Evolutionary conservation across 2,113 vertebrate genomes (phyloP).

Genomic region (Eretmochelys imbricata): DNA sequence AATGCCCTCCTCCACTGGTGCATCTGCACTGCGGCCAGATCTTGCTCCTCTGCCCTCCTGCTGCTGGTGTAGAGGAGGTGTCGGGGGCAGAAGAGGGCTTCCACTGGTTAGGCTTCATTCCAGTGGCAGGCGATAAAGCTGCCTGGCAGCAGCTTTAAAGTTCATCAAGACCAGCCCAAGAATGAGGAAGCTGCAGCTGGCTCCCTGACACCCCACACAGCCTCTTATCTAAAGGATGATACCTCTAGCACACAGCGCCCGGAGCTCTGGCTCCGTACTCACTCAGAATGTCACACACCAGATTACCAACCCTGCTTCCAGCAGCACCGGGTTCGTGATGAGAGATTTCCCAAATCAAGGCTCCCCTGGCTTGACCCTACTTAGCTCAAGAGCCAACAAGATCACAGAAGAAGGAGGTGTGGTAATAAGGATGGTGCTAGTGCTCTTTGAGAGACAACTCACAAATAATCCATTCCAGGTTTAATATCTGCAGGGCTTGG

Average conservation of each 20-base stretch:
- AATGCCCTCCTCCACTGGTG: background rate
- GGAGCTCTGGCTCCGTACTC: background rate
- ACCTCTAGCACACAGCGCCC: background rate
- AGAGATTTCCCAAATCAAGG: background rate
- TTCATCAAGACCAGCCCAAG: background rate
- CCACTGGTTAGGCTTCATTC: background rate
- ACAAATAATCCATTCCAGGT: background rate
- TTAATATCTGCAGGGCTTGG: background rate
- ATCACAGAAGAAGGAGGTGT: background rate
- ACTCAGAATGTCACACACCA: background rate
- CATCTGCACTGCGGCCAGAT: rapidly evolving
- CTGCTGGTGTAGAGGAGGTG: background rate
- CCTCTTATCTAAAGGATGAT: background rate
- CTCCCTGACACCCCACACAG: background rate
- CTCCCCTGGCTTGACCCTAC: background rate
- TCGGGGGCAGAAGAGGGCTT: background rate
- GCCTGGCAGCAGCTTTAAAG: background rate
- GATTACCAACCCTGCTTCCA: background rate
- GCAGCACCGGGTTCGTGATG: background rate
- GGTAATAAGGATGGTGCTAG: background rate
- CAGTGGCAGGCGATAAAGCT: background rate
- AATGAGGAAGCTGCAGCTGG: background rate
- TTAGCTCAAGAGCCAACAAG: background rate
- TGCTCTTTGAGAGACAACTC: background rate
- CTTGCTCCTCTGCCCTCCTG: background rate